Evolutionary conservation across 92 coral and sea anemone species (phyloP).

Genomic region (Montipora capitata): DNA sequence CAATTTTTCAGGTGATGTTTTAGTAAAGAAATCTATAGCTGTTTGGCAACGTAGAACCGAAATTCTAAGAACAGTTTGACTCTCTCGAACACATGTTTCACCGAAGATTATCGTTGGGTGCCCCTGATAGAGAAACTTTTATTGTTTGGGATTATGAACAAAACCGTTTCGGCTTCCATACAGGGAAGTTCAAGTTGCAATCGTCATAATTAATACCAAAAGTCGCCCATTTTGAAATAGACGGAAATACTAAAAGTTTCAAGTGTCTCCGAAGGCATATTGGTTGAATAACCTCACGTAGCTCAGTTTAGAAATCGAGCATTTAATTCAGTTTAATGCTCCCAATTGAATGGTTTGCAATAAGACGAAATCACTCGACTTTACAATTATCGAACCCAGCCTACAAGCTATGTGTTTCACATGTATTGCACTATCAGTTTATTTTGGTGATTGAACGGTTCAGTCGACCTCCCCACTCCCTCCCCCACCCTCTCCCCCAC

Average conservation of each 20-base stretch:
- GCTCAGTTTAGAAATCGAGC: too few relatives aligned
- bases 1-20: too few relatives aligned
- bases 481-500: too few relatives aligned
- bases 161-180: not conserved
- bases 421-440: too few relatives aligned
- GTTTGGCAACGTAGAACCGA: too few relatives aligned
- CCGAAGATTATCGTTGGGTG: too few relatives aligned
- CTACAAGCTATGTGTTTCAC: too few relatives aligned
- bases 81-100: too few relatives aligned
- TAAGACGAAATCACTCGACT: not conserved
- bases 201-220: not conserved
- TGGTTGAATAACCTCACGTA: conserved; percentile 9
- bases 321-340: not conserved
- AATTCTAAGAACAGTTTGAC: too few relatives aligned
- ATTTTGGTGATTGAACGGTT: too few relatives aligned
- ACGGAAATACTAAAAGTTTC: conserved; percentile 1
- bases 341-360: not conserved
- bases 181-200: not conserved
- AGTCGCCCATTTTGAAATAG: conserved; percentile 6
- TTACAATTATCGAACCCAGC: not conserved
- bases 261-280: not conserved
- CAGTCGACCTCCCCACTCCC: too few relatives aligned
- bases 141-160: not conserved
- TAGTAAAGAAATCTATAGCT: too few relatives aligned
- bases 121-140: not conserved